phyloP scores from a whole-genome alignment of 2,113 vertebrate species.

The Typhlomys cinereus region DNA sequence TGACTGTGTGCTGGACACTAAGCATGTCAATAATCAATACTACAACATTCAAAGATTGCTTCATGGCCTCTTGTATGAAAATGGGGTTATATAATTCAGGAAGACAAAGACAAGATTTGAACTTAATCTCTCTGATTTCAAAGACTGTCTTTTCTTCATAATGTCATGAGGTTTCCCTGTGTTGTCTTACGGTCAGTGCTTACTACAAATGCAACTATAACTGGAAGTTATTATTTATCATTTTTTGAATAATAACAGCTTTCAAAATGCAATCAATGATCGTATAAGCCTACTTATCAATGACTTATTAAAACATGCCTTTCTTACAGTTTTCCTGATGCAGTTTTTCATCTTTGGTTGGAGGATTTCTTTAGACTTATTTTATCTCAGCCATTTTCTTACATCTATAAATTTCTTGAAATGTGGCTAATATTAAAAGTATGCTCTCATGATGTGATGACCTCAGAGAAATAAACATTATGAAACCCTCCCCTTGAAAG shows the following conservation, averaged over 20 bases:
- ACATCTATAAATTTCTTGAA: slow-evolving; percentile 57
- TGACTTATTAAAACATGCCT: slow-evolving; percentile 52
- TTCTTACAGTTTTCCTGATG: slow-evolving; percentile 40
- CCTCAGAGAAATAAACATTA: slow-evolving; percentile 37
- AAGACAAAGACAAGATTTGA: slow-evolving; percentile 14
- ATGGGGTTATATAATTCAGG: not conserved
- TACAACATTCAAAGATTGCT: not conserved
- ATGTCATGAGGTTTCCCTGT: not conserved
- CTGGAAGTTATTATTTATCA: not conserved
- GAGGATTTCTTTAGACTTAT: not conserved
- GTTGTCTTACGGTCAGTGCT: not conserved
- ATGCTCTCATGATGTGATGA: slow-evolving; percentile 29
- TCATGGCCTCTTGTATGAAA: not conserved
- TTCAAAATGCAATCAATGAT: slow-evolving; percentile 38
- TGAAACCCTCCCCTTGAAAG: slow-evolving; percentile 54
- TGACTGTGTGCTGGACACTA: not conserved
- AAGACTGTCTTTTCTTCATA: not conserved
- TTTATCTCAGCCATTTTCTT: slow-evolving; percentile 57
- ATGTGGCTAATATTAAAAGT: slow-evolving; percentile 58
- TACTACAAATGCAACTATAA: not conserved
- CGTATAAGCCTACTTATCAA: not conserved
- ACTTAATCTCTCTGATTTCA: slow-evolving; percentile 7
- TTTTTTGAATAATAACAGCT: slow-evolving; percentile 56
- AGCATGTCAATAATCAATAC: not conserved
- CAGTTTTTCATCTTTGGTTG: not conserved